Conservation (phyloP, 2,888 invertebrate species). For the Standfussiana lucernea region DNA sequence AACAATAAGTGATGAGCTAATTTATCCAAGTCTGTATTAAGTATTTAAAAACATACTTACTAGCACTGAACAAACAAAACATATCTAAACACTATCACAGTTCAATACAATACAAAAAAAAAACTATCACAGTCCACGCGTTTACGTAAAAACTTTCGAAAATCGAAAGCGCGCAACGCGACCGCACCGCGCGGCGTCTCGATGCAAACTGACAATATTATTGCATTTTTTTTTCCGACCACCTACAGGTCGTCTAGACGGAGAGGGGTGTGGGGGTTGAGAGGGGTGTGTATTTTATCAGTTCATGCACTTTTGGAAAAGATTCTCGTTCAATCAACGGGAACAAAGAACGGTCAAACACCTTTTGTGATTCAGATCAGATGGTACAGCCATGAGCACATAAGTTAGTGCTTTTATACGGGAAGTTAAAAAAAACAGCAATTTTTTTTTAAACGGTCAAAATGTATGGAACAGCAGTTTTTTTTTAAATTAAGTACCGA, state of each 20-base stretch:
- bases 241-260: slow-evolving; percentile 68
- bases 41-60: slow-evolving; percentile 73
- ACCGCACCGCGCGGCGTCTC: slow-evolving; percentile 13
- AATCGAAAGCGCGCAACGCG: slow-evolving; percentile 48
- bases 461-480: no score
- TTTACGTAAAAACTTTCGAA: slow-evolving; percentile 52
- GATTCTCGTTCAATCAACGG: slow-evolving; percentile 46
- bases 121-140: slow-evolving; percentile 61
- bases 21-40: background rate
- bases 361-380: slow-evolving; percentile 44
- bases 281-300: slow-evolving; percentile 27
- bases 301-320: slow-evolving; percentile 64
- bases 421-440: no score
- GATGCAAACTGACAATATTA: slow-evolving; percentile 53
- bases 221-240: slow-evolving; percentile 39
- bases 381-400: background rate
- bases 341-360: slow-evolving; percentile 48
- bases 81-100: slow-evolving; percentile 67
- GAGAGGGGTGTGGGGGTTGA: slow-evolving; percentile 11
- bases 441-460: no score
- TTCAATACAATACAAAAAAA: slow-evolving; percentile 59
- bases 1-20: no score
- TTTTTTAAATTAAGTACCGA: no score
- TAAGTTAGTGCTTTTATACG: no score
- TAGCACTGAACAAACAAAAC: slow-evolving; percentile 80